phyloP scores from a whole-genome alignment of 2,797 vertebrate genomes.

The Glyptemys insculpta region DNA sequence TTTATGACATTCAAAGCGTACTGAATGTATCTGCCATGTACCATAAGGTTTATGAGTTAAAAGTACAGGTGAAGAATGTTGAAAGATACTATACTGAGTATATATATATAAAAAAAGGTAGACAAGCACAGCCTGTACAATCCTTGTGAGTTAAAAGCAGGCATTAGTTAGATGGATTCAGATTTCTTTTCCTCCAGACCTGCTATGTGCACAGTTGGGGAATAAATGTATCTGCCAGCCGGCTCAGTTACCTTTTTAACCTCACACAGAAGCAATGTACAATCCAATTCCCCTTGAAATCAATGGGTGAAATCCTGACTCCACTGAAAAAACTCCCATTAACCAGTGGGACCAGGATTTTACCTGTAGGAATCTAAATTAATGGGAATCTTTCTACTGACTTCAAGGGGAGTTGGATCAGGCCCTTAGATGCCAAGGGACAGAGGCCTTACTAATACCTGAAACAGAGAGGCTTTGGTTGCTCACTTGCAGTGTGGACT shows the following conservation, averaged over 20 bases:
- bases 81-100: neutral
- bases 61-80: neutral
- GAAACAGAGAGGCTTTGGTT: neutral
- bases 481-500: neutral
- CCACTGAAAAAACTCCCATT: neutral
- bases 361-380: neutral
- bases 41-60: slow-evolving; percentile 6
- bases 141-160: neutral
- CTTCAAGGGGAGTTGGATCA: neutral
- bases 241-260: neutral
- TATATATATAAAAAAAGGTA: neutral
- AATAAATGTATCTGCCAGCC: neutral
- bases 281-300: neutral
- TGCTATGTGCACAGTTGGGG: neutral
- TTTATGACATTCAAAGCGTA: slow-evolving; percentile 12
- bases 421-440: neutral
- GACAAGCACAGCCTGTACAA: neutral
- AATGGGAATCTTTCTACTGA: neutral
- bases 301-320: neutral
- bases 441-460: neutral
- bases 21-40: neutral
- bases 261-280: neutral
- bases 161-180: neutral
- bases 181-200: neutral
- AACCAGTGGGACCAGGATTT: neutral